Base-by-base conservation (phyloP, 2,888 invertebrate genomes). In the Calameuta filiformis region DNA sequence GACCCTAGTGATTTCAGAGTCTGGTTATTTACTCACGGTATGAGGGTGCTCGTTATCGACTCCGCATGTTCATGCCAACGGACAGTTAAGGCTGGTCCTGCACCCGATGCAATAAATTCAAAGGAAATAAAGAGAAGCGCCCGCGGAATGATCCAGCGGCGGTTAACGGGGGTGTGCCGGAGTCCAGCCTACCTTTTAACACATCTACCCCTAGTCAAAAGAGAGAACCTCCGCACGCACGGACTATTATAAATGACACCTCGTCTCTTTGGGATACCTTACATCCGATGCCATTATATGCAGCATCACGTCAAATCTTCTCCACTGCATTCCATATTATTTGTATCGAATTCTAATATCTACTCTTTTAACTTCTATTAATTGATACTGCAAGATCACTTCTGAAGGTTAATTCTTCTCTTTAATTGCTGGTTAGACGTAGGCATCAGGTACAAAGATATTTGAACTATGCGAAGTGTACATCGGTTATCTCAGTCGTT, bases 101-200 rank as follows among this genome's bases (percentile, higher is more conserved):
- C 82, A 75, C 77, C 81, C 84, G 86, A 82, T 83, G 90, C 88
- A 88, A 91, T 90, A 91, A 91, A 91, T 90, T 89, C 86, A 88
- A 87, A 86, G 83, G 85, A 89, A 90, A 89, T 88, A 88, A 88
- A 89, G 89, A 87, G 87, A 85, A 83, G 81, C 80, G 76, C 79
- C 82, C 80, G 83, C 82, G 81, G 85, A 88, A 88, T 87, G 88
- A 90, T 89, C 88, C 88, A 86, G 23, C 56, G 87, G 87, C 89
- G 87, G 89, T 90, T 91, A 90, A 86, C 78, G 87, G 88, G 89
- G 91, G 91, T 89, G 90, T 90, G 90, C 88, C 91, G 87, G 88
- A 88, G 87, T 56, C 87, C 91, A 82, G 89, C 91, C 91, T 87
- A 91, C 90, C 91, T 91, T 91, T 91, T 91, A 91, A 88, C 90